Conservation (phyloP, 2,888 invertebrate species). For the Drosophila emarginata region DNA sequence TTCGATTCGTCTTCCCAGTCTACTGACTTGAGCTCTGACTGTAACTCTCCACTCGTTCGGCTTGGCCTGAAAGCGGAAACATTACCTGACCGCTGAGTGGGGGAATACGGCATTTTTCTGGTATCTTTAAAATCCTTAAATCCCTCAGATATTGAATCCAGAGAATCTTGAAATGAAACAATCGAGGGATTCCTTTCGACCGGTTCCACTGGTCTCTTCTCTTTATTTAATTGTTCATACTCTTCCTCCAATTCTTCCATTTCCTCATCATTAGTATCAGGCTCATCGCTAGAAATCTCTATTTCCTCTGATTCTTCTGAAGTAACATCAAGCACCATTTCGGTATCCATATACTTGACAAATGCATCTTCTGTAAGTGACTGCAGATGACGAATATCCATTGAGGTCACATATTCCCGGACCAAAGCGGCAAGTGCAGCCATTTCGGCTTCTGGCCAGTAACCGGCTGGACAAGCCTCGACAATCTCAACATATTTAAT, state of each 20-base stretch:
- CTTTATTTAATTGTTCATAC: too few species aligned
- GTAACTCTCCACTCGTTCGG: background rate
- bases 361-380: slow-evolving; percentile 64
- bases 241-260: slow-evolving; percentile 37
- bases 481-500: slow-evolving; percentile 75
- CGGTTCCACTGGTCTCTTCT: background rate
- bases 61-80: background rate
- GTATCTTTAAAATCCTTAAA: too few species aligned
- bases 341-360: slow-evolving; percentile 41
- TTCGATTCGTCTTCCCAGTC: background rate
- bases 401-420: slow-evolving; percentile 54
- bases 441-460: slow-evolving; percentile 73
- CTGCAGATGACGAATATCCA: slow-evolving; percentile 73
- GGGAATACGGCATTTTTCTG: too few species aligned
- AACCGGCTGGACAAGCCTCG: slow-evolving; percentile 68
- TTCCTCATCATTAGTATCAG: slow-evolving; percentile 32
- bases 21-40: background rate
- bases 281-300: slow-evolving; percentile 57
- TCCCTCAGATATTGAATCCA: too few species aligned
- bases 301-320: slow-evolving; percentile 42
- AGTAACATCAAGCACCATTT: slow-evolving; percentile 48
- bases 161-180: background rate
- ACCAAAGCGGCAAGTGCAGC: slow-evolving; percentile 51
- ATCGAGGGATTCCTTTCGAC: background rate
- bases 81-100: background rate